A percentile compares a stretch with the other conserved stretches of the same genome.
Evolutionary conservation across 2,113 vertebrate genomes (phyloP).

Genomic region (Elaphurus davidianus): DNA sequence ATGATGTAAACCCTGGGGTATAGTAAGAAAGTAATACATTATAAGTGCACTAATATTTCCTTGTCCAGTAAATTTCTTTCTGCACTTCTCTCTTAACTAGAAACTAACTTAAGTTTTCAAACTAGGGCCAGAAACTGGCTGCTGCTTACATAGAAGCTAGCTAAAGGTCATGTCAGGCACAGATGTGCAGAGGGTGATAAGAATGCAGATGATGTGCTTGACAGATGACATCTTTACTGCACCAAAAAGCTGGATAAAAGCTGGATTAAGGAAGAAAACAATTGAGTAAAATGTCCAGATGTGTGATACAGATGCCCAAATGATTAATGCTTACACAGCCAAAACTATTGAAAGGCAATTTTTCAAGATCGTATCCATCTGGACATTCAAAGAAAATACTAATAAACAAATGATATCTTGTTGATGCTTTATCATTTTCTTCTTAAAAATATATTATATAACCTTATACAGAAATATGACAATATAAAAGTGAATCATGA

Average conservation of each 20-base stretch:
- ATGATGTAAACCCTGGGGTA: not conserved
- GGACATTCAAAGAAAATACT: conserved; percentile 6
- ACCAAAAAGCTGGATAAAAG: not conserved
- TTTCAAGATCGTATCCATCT: not conserved
- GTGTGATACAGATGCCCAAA: conserved; percentile 33
- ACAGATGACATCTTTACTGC: not conserved
- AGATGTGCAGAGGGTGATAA: conserved; percentile 41
- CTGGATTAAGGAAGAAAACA: conserved; percentile 1
- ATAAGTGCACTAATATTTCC: not conserved
- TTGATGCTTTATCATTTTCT: not conserved
- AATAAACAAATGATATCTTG: not conserved
- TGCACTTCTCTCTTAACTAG: conserved; percentile 1
- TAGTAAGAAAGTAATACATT: not conserved
- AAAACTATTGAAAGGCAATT: not conserved
- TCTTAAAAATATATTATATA: not conserved
- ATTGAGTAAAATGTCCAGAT: conserved; percentile 51
- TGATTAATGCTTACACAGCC: not conserved
- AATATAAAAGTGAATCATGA: not conserved
- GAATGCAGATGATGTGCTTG: not conserved
- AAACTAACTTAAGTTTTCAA: conserved; percentile 26
- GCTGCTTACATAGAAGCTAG: not conserved
- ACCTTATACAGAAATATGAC: not conserved
- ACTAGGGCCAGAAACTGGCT: not conserved
- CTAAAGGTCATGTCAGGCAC: not conserved
- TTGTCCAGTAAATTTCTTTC: not conserved